These are phyloP conservation scores for Chloroclysta siterata DNA, from an alignment of 2,888 invertebrate genomes.

Conservation along the genomic window DNA sequence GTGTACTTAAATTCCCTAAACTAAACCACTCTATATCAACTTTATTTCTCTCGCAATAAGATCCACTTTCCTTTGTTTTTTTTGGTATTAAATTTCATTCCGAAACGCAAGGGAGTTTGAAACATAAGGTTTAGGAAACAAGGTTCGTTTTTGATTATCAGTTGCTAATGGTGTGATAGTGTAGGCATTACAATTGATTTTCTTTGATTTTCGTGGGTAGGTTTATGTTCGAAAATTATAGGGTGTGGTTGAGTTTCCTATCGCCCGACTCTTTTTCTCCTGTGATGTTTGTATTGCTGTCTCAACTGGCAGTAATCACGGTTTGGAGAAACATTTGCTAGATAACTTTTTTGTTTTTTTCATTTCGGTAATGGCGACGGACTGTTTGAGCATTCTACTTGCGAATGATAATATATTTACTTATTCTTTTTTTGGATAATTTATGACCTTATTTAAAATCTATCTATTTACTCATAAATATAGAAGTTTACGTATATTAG, in stretches of 20 bases:
- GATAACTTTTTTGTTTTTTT: constrained; percentile 19
- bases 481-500: too few species aligned
- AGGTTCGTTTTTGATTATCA: constrained; percentile 38
- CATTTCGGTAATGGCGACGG: constrained; percentile 22
- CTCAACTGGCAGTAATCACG: constrained; percentile 19
- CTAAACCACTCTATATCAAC: constrained; percentile 7
- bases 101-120: constrained; percentile 28
- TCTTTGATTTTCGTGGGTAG: constrained; percentile 47
- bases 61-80: constrained; percentile 10
- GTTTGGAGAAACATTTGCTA: constrained; percentile 7
- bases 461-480: too few species aligned
- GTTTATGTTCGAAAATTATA: constrained; percentile 45
- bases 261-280: constrained; percentile 20
- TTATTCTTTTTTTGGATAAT: background rate
- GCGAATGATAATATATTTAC: background rate
- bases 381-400: constrained; percentile 16
- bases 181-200: constrained; percentile 44
- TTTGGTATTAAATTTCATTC: constrained; percentile 7
- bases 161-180: constrained; percentile 37
- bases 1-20: constrained; percentile 40
- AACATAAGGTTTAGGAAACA: constrained; percentile 20
- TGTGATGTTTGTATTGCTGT: constrained; percentile 10
- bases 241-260: constrained; percentile 39
- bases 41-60: constrained; percentile 13
- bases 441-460: background rate